phyloP scores from a whole-genome alignment of 2,888 invertebrate genomes.

The Elaeidobius kamerunicus region DNA sequence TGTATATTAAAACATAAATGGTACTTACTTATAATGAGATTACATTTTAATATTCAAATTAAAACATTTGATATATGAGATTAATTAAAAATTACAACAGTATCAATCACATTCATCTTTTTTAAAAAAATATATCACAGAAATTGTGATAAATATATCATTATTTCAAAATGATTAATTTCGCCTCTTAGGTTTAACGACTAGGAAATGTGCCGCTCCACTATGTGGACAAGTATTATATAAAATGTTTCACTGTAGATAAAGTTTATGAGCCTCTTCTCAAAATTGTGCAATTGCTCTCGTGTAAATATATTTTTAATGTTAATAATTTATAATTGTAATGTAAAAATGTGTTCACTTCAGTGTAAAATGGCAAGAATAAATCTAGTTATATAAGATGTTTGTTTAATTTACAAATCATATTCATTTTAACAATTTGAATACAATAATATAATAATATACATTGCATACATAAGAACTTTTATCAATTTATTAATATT shows the following conservation, averaged over 20 bases:
- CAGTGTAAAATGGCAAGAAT: conserved; percentile 22
- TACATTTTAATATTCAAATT: neutral
- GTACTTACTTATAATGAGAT: neutral
- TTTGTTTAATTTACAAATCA: too few relatives aligned
- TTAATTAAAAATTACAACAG: too few relatives aligned
- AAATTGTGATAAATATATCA: neutral
- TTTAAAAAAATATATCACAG: too few relatives aligned
- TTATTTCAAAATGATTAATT: neutral
- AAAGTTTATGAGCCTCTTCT: conserved; percentile 7
- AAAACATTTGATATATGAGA: too few relatives aligned
- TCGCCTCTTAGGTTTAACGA: conserved; percentile 1
- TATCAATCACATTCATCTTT: too few relatives aligned
- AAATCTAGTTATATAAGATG: too few relatives aligned
- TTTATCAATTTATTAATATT: too few relatives aligned
- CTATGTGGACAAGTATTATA: conserved; percentile 14
- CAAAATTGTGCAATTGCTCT: conserved; percentile 23
- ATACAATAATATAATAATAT: too few relatives aligned
- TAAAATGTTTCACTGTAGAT: conserved; percentile 14
- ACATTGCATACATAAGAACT: too few relatives aligned
- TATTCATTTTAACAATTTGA: too few relatives aligned
- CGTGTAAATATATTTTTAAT: conserved; percentile 28
- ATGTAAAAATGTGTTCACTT: conserved; percentile 31
- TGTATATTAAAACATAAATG: neutral
- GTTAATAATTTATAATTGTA: conserved; percentile 28
- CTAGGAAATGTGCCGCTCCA: conserved; percentile 4